Evolutionary conservation across 2,113 vertebrate genomes (phyloP).

Genomic region (Engraulis encrasicolus): DNA sequence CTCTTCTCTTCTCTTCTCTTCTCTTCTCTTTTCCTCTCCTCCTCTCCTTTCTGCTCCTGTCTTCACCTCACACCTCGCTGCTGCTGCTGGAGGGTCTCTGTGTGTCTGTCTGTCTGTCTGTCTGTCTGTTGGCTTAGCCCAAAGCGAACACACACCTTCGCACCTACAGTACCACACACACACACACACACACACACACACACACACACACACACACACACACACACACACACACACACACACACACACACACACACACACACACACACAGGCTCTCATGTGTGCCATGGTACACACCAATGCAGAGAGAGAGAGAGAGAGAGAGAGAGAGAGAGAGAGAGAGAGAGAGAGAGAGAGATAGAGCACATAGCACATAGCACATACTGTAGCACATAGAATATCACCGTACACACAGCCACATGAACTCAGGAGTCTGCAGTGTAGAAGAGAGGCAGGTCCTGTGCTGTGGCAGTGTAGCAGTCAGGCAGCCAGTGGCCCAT

Average conservation of each 20-base stretch:
- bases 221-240: conserved; percentile 19
- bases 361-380: too few species aligned
- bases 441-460: conserved; percentile 56
- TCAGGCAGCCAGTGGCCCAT: conserved; percentile 56
- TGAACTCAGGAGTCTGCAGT: conserved; percentile 49
- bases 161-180: not conserved
- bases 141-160: not conserved
- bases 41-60: too few species aligned
- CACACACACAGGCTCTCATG: not conserved
- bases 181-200: not conserved
- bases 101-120: too few species aligned
- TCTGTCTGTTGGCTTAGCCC: not conserved
- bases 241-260: not conserved
- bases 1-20: conserved; percentile 47
- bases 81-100: not conserved
- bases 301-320: too few species aligned
- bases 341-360: too few species aligned
- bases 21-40: not conserved
- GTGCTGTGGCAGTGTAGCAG: too few species aligned
- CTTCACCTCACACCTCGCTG: not conserved
- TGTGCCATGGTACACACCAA: too few species aligned
- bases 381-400: too few species aligned
- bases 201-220: not conserved
- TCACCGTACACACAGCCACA: too few species aligned
- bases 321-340: too few species aligned